A percentile compares a stretch with the other conserved stretches of the same genome.
Conservation (phyloP, 2,888 invertebrate species). For the Phortica magna region DNA sequence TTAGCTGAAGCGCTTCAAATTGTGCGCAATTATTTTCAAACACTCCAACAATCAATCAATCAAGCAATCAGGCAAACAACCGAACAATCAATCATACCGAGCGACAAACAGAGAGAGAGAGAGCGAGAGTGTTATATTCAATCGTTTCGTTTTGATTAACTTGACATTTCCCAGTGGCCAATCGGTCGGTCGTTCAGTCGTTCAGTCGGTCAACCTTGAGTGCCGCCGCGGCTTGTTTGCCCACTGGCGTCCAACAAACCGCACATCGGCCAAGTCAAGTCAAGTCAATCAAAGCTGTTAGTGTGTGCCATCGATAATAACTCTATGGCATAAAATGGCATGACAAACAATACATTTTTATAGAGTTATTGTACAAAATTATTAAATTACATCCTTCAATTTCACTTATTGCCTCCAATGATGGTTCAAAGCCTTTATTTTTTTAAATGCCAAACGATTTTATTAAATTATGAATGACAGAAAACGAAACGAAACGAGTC, state of each 20-base stretch:
- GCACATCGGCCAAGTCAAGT: not conserved
- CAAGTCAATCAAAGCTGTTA: not conserved
- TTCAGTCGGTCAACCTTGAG: too few relatives aligned
- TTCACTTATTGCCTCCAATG: not conserved
- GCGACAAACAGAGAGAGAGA: too few relatives aligned
- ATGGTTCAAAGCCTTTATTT: not conserved
- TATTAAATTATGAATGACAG: too few relatives aligned
- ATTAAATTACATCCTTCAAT: not conserved
- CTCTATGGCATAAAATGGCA: not conserved
- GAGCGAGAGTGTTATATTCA: too few relatives aligned
- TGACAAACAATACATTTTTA: not conserved
- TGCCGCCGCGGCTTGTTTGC: not conserved
- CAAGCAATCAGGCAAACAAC: conserved; percentile 43
- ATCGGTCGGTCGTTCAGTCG: too few relatives aligned
- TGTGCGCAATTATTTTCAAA: conserved; percentile 41
- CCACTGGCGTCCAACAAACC: not conserved
- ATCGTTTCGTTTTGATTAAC: not conserved
- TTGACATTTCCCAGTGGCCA: not conserved
- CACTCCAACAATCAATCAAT: conserved; percentile 45
- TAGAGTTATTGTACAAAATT: not conserved
- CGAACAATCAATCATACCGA: not conserved
- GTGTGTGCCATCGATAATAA: not conserved
- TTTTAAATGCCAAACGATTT: not conserved
- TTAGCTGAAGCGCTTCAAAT: not conserved
- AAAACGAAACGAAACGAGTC: too few relatives aligned